phyloP scores from a whole-genome alignment of 2,113 vertebrate genomes.

The Carassius gibelio region DNA sequence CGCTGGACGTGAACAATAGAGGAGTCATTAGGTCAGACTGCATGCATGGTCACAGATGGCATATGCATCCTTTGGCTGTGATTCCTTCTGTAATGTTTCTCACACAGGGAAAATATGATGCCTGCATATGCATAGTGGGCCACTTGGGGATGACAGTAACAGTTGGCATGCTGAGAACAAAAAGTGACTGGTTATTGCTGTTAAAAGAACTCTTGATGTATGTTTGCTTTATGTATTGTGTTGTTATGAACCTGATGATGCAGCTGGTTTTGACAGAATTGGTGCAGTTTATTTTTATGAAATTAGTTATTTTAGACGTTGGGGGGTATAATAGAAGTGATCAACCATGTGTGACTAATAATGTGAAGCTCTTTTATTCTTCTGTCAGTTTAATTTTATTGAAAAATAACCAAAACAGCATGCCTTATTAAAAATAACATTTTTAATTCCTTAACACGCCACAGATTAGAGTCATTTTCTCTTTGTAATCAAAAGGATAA shows the following conservation, averaged over 20 bases:
- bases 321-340: conserved; percentile 27
- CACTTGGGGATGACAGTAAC: neutral
- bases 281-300: neutral
- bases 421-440: conserved; percentile 46
- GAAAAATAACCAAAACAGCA: conserved; percentile 49
- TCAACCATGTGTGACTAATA: conserved; percentile 43
- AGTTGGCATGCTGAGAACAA: conserved; percentile 31
- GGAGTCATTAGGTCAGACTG: conserved; percentile 51
- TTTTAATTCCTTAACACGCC: conserved; percentile 43
- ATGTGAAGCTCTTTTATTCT: conserved; percentile 43
- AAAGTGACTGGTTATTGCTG: neutral
- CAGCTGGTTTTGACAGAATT: neutral
- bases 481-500: conserved; percentile 51
- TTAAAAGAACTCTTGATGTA: neutral
- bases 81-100: conserved; percentile 11
- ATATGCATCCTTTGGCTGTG: conserved; percentile 11
- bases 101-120: conserved; percentile 18
- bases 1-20: conserved; percentile 34
- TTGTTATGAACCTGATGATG: neutral
- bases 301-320: conserved; percentile 3
- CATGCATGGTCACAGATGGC: conserved; percentile 51
- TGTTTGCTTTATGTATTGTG: neutral
- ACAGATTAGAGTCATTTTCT: conserved; percentile 52
- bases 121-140: conserved; percentile 11
- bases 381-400: conserved; percentile 48